Conservation (phyloP, 2,797 vertebrate genomes). For the Astyanax mexicanus region DNA sequence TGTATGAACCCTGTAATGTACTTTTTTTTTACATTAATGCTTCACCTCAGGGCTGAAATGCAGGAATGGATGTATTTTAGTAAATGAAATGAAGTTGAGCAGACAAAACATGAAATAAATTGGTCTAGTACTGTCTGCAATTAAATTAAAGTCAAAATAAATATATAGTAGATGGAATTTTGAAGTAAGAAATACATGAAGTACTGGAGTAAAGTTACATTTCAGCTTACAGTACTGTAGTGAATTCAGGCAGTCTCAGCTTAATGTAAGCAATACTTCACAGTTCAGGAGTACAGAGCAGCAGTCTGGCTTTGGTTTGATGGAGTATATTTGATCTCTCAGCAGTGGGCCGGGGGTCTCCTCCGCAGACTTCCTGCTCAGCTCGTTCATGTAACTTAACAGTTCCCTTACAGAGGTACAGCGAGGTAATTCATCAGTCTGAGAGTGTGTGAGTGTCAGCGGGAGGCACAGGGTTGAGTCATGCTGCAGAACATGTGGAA, state of each 20-base stretch:
- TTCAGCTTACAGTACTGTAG: no score
- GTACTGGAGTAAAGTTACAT: no score
- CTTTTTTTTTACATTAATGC: no score
- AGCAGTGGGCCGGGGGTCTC: neutral
- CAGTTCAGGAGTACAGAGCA: neutral
- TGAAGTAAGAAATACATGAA: no score
- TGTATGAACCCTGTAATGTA: no score
- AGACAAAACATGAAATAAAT: no score
- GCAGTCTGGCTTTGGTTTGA: neutral
- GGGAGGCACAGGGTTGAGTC: constrained; percentile 10
- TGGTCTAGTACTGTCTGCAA: no score
- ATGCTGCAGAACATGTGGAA: constrained; percentile 41
- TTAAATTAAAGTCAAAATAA: no score
- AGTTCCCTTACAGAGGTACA: constrained; percentile 45
- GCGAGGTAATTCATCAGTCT: constrained; percentile 37
- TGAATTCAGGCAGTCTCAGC: neutral
- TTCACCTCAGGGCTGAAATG: no score
- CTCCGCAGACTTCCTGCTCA: constrained; percentile 13
- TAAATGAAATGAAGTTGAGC: no score
- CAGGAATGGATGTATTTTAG: no score
- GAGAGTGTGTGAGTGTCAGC: constrained; percentile 23
- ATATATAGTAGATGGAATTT: no score
- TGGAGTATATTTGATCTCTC: neutral
- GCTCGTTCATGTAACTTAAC: constrained; percentile 19
- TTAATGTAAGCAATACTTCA: neutral